Evolutionary conservation across 2,888 invertebrate species (phyloP).

Genomic region (Caenorhabditis sp.): DNA sequence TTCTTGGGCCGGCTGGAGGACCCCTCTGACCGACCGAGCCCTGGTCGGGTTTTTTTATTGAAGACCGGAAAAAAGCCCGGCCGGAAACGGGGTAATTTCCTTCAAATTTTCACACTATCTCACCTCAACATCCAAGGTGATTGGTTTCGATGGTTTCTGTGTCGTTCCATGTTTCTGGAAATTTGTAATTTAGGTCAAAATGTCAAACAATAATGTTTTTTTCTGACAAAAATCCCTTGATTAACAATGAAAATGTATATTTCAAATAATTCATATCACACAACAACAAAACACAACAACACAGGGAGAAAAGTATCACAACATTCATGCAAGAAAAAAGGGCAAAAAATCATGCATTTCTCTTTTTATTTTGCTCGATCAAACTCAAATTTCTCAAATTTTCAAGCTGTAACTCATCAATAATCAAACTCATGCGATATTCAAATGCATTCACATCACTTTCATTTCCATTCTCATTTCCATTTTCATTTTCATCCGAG

Average conservation of each 20-base stretch:
- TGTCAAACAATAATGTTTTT: not conserved
- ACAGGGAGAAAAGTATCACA: not conserved
- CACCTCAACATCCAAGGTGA: slow-evolving; percentile 86
- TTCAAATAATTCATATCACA: not conserved
- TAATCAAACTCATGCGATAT: slow-evolving; percentile 63
- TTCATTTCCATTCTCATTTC: slow-evolving; percentile 26
- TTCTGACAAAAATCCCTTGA: not conserved
- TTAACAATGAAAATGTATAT: not conserved
- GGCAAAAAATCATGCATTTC: slow-evolving; percentile 8
- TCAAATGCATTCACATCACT: slow-evolving; percentile 57
- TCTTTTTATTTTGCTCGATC: slow-evolving; percentile 4
- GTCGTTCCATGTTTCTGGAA: slow-evolving; percentile 93
- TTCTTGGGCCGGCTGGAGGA: too few species aligned
- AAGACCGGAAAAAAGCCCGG: too few species aligned
- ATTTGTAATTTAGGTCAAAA: not conserved
- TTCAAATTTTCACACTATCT: too few species aligned
- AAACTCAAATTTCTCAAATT: slow-evolving; percentile 2
- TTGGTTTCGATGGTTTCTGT: slow-evolving; percentile 86
- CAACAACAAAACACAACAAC: not conserved
- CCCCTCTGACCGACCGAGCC: too few species aligned
- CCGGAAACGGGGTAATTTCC: too few species aligned
- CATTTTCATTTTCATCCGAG: slow-evolving; percentile 18
- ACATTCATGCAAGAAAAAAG: not conserved
- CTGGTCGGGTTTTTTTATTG: too few species aligned
- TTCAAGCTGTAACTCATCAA: slow-evolving; percentile 63